A percentile compares a stretch with the other conserved stretches of the same genome.
Conservation (phyloP, 2,888 invertebrate genomes). For the Pherbina coryleti region DNA sequence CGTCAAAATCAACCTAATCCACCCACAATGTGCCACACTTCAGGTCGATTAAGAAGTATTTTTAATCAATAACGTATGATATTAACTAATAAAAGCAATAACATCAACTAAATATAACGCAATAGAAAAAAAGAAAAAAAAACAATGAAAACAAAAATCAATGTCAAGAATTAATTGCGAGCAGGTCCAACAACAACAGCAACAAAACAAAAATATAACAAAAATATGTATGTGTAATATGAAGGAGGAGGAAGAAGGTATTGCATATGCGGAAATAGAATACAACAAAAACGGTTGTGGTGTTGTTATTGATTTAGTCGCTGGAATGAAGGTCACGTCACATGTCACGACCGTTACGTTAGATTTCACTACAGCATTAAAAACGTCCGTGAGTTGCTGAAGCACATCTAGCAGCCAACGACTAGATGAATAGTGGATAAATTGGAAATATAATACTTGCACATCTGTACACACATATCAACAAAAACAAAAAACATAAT, state of each 20-base stretch:
- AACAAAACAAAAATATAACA: background rate
- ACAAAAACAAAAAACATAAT: background rate
- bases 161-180: background rate
- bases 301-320: constrained; percentile 63
- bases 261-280: constrained; percentile 21
- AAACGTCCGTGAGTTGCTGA: constrained; percentile 5
- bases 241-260: background rate
- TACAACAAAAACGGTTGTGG: constrained; percentile 36
- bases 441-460: background rate
- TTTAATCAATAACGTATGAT: background rate
- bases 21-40: background rate
- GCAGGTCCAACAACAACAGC: background rate
- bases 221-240: background rate
- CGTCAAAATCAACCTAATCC: background rate
- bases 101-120: background rate
- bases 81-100: background rate
- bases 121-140: background rate
- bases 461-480: background rate
- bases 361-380: constrained; percentile 38
- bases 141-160: background rate
- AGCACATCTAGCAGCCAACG: background rate
- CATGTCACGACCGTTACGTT: constrained; percentile 44
- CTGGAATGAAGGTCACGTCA: constrained; percentile 63
- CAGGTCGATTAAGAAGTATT: background rate
- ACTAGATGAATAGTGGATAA: background rate